Percentiles rank a stretch among this genome's conserved stretches.
Conservation (phyloP, 2,888 invertebrate species). For the Acronicta alni region DNA sequence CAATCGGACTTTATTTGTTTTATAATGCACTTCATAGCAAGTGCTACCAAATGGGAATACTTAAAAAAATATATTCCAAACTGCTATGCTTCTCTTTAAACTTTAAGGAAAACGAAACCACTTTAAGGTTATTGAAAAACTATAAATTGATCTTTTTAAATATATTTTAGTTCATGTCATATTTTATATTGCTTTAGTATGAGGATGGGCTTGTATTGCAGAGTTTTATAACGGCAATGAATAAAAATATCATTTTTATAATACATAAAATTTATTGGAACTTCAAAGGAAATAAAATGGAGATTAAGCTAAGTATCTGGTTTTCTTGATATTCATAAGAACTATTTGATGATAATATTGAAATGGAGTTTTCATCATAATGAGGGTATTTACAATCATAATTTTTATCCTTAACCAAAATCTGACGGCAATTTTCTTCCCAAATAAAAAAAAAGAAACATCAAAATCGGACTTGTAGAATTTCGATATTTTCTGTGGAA, state of each 20-base stretch:
- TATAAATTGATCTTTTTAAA: background rate
- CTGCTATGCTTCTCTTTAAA: background rate
- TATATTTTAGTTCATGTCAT: background rate
- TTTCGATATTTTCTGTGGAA: no score
- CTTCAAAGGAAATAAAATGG: background rate
- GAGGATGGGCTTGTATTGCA: background rate
- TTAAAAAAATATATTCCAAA: constrained; percentile 2
- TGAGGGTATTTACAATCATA: no score
- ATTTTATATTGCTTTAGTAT: background rate
- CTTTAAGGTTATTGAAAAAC: background rate
- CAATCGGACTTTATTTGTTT: constrained; percentile 7
- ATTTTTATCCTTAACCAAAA: no score
- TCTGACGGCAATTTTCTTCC: no score
- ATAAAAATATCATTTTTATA: constrained; percentile 8
- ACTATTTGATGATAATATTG: background rate
- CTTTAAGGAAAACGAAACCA: background rate
- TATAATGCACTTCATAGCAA: constrained; percentile 3
- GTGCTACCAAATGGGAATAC: constrained; percentile 4
- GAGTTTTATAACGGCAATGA: background rate
- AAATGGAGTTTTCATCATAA: no score
- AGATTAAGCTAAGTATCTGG: background rate
- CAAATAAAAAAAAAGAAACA: no score
- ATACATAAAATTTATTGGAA: constrained; percentile 2
- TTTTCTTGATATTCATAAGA: background rate
- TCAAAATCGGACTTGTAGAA: no score